Evolutionary conservation across 2,113 vertebrate genomes (phyloP).

Genomic region (Cyphomyrus plagiostoma): DNA sequence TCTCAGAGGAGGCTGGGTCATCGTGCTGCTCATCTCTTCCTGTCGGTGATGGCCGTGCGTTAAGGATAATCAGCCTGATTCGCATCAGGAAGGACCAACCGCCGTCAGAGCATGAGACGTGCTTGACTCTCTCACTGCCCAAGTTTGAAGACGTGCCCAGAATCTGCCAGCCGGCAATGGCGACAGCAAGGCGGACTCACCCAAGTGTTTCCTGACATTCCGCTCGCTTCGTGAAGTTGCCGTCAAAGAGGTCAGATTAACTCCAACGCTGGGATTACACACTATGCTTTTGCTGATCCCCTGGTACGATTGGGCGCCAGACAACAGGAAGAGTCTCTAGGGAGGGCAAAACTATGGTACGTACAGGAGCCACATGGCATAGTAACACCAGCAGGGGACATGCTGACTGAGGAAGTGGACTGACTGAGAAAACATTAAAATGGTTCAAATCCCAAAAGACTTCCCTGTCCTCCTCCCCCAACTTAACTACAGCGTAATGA

Average conservation of each 20-base stretch:
- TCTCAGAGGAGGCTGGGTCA: not conserved
- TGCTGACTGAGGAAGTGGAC: not conserved
- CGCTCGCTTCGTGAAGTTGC: not conserved
- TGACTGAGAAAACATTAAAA: not conserved
- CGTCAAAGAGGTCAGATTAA: not conserved
- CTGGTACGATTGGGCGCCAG: not conserved
- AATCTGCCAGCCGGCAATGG: not conserved
- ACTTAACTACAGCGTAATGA: not conserved
- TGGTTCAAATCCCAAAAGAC: not conserved
- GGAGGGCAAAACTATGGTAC: not conserved
- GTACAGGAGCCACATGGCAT: not conserved
- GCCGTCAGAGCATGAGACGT: not conserved
- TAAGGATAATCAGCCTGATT: constrained; percentile 15
- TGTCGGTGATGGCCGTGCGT: not conserved
- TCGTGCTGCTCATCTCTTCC: not conserved
- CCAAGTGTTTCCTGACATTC: not conserved
- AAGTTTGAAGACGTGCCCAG: not conserved
- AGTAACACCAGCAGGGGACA: not conserved
- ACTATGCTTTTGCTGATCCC: not conserved
- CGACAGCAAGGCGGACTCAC: not conserved
- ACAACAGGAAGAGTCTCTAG: not conserved
- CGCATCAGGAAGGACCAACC: not conserved
- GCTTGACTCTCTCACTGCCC: not conserved
- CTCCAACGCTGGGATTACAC: not conserved
- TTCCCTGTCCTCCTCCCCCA: not conserved